Base-by-base conservation (phyloP, 2,888 invertebrate genomes). In the Sabatieria punctata region DNA sequence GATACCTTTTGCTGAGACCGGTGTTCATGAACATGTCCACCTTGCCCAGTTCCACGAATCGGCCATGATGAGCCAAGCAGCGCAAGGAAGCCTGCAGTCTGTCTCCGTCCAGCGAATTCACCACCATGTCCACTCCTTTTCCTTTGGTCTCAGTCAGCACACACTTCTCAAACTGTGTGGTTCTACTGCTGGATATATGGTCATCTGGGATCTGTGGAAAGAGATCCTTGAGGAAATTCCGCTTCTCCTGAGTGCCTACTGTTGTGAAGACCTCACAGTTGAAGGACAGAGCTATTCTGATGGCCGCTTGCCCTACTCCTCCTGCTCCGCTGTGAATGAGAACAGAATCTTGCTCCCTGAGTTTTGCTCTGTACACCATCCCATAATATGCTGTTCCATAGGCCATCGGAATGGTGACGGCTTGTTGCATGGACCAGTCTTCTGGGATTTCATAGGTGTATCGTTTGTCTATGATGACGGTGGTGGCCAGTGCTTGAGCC, bases 41-140 rank as follows among this genome's bases (percentile, higher is more conserved):
- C 70, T 93, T 93, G 59, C 93, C 93, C 61, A 93, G 91, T 74
- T 93, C 93, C 52, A 89, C 73, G 74, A 93, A 93, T 51, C 88
- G 77, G 13, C 89, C 91, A 64, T 85, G 85, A 51, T 77, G 72
- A 1, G 86, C 86, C 49, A 93, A 72, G 64, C 89, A 85, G 57
- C 89, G 77, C 21, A 91, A 75, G 47, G 85, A 85, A 4, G 91
- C 89, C 65, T 81, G 45, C 49, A 93, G 73, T 69, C 88, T 85
- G 57, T 89, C 85, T 60, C 80, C 89, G 11, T 91, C 80, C 52
- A 93, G 72, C 3, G 93, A 93, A 69, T 93, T 93, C 47, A 93
- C 73, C 25, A 93, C 82, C n/a, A 89, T 71, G 67, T 93, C 85
- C 8, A 93, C 89, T 50, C 93, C 91, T 55, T 77, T 76, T 24